phyloP scores from a whole-genome alignment of 2,888 invertebrate genomes.

The Pomacea canaliculata region DNA sequence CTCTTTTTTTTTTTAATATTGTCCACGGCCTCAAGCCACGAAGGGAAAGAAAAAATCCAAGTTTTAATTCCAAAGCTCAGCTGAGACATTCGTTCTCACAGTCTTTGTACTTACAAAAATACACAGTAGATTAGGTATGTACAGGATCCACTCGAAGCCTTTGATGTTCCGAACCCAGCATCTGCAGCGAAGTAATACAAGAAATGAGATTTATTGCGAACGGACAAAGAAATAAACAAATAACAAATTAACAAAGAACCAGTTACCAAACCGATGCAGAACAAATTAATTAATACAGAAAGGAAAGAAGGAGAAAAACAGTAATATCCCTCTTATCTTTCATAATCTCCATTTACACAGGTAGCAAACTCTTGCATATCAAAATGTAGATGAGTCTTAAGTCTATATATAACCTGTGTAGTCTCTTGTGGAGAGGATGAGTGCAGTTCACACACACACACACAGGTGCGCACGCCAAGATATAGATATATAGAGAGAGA shows the following conservation, averaged over 20 bases:
- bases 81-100: too few species aligned
- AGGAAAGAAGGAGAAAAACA: constrained; percentile 8
- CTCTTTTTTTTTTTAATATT: too few species aligned
- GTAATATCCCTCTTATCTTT: too few species aligned
- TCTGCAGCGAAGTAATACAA: constrained; percentile 29
- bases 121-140: constrained; percentile 50
- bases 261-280: background rate
- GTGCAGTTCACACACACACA: background rate
- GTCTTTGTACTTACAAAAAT: constrained; percentile 49
- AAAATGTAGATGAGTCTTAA: too few species aligned
- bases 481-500: background rate
- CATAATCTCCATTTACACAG: too few species aligned
- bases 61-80: too few species aligned
- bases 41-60: too few species aligned
- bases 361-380: too few species aligned
- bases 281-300: constrained; percentile 3
- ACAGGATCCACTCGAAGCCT: constrained; percentile 57
- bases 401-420: too few species aligned
- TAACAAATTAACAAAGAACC: constrained; percentile 19
- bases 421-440: too few species aligned
- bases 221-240: background rate
- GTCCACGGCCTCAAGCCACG: too few species aligned
- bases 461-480: background rate
- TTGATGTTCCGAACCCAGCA: constrained; percentile 52
- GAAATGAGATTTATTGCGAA: too few species aligned